Conservation (phyloP, 1,140 invertebrate species). For the Monochamus saltuarius region DNA sequence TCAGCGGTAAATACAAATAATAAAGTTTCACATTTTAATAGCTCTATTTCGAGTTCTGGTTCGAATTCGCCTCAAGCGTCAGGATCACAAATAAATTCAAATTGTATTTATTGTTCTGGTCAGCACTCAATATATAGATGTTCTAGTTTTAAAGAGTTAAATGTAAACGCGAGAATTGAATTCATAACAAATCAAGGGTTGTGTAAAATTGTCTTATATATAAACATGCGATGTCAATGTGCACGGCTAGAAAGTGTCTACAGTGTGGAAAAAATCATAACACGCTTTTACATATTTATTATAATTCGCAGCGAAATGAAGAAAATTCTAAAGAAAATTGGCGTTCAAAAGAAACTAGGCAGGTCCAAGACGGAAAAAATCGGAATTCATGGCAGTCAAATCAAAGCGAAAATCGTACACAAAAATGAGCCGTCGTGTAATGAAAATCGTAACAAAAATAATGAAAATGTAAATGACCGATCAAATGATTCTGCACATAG, state of each 20-base stretch:
- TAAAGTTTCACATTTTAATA: conserved; percentile 1
- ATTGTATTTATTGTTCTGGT: conserved; percentile 8
- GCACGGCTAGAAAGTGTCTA: background rate
- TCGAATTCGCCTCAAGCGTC: background rate
- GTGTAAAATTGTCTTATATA: conserved; percentile 5
- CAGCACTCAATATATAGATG: conserved; percentile 5
- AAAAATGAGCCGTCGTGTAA: too few species aligned
- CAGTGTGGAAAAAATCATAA: conserved; percentile 8
- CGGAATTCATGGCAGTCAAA: background rate
- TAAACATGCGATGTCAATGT: background rate
- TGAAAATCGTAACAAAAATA: too few species aligned
- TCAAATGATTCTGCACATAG: too few species aligned
- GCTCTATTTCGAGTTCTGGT: background rate
- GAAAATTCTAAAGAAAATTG: conserved; percentile 7
- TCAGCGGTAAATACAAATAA: too few species aligned
- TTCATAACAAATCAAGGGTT: conserved; percentile 1
- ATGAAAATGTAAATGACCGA: too few species aligned
- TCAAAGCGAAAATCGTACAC: background rate
- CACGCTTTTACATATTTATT: conserved; percentile 8
- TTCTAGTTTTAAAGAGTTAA: conserved; percentile 7
- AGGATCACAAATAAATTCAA: background rate
- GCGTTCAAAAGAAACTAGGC: background rate
- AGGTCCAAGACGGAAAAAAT: background rate
- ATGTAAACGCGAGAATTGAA: conserved; percentile 2
- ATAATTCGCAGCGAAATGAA: background rate